Evolutionary conservation across 64 coral and sea anemone species (phyloP).

Genomic region (Montipora sp.): DNA sequence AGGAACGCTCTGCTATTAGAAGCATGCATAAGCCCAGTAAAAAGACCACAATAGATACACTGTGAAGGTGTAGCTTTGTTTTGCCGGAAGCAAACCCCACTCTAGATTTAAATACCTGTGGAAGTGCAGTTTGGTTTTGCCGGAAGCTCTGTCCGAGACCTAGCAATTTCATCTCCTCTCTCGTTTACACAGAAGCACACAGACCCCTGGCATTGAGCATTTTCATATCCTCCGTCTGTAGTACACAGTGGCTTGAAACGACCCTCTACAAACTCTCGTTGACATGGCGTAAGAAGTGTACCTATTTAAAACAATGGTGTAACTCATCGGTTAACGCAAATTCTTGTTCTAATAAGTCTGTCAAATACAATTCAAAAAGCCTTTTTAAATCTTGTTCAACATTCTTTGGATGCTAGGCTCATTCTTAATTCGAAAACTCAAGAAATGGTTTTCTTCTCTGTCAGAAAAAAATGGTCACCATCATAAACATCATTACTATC

Average conservation of each 20-base stretch:
- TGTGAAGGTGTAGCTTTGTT: too few species aligned
- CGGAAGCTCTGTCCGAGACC: slow-evolving; percentile 53
- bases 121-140: slow-evolving; percentile 49
- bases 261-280: slow-evolving; percentile 56
- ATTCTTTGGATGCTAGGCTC: too few species aligned
- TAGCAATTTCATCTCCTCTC: slow-evolving; percentile 60
- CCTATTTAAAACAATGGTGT: background rate
- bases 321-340: background rate
- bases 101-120: slow-evolving; percentile 6
- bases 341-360: background rate
- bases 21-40: too few species aligned
- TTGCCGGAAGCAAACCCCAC: too few species aligned
- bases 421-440: background rate
- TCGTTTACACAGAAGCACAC: slow-evolving; percentile 71
- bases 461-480: background rate
- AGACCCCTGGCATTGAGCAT: slow-evolving; percentile 43
- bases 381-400: too few species aligned
- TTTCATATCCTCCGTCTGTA: slow-evolving; percentile 49
- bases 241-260: slow-evolving; percentile 68
- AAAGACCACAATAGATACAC: too few species aligned
- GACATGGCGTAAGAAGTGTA: slow-evolving; percentile 36
- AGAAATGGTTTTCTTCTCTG: too few species aligned
- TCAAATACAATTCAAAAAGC: background rate
- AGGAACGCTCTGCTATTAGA: too few species aligned
- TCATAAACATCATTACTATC: background rate